These are phyloP conservation scores for Neotoma lepida DNA, from an alignment of 2,113 vertebrate species.

Conservation along the genomic window DNA sequence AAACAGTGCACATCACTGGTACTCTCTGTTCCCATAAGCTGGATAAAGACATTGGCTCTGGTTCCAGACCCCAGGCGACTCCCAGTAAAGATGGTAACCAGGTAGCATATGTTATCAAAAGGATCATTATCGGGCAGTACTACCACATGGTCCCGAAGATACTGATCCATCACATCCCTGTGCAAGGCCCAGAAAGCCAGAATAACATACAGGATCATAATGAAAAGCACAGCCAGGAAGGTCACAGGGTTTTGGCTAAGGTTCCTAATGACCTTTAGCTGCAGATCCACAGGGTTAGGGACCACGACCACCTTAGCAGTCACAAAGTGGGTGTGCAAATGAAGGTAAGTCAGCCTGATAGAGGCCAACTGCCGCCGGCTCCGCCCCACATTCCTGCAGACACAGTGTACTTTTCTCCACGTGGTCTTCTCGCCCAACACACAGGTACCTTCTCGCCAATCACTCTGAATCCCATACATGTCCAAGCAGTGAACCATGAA, in stretches of 20 bases:
- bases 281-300: constrained; percentile 80
- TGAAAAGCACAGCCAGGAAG: constrained; percentile 73
- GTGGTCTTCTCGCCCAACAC: constrained; percentile 73
- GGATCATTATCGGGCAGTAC: constrained; percentile 84
- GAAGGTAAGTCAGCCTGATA: rapidly evolving
- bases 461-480: constrained; percentile 66
- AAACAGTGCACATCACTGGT: constrained; percentile 78
- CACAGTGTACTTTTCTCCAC: constrained; percentile 81
- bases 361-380: rapidly evolving
- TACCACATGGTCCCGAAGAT: constrained; percentile 64
- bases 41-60: constrained; percentile 80
- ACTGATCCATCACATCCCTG: constrained; percentile 78
- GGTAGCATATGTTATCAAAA: constrained; percentile 79
- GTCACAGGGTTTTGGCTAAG: constrained; percentile 78
- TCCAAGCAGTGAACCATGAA: constrained; percentile 82
- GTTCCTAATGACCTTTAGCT: constrained; percentile 37
- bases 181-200: constrained; percentile 81
- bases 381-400: constrained; percentile 53
- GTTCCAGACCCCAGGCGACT: constrained; percentile 82
- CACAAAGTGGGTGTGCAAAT: constrained; percentile 72
- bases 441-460: constrained; percentile 78
- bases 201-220: constrained; percentile 62
- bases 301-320: constrained; percentile 76
- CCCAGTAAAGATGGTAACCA: constrained; percentile 86
- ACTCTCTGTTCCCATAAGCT: constrained; percentile 64